phyloP scores from a whole-genome alignment of 1,140 invertebrate species.

The Atta texana region DNA sequence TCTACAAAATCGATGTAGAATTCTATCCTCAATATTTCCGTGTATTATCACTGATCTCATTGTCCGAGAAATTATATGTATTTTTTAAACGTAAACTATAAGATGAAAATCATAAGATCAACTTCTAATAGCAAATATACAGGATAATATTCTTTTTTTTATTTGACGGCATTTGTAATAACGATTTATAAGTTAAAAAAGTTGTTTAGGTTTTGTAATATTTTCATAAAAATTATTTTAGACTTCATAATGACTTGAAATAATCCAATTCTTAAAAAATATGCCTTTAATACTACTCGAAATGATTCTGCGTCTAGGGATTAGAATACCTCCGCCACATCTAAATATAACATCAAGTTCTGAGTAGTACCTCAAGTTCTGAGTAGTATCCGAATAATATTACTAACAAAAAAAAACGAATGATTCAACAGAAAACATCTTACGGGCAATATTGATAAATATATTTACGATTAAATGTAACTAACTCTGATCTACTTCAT shows the following conservation, averaged over 20 bases:
- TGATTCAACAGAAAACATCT: slow-evolving; percentile 66
- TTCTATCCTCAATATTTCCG: slow-evolving; percentile 34
- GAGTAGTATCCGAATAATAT: slow-evolving; percentile 69
- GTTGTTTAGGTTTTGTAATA: not conserved
- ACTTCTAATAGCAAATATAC: not conserved
- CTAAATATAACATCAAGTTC: slow-evolving; percentile 74
- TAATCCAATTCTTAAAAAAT: not conserved
- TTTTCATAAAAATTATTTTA: not conserved
- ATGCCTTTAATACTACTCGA: not conserved
- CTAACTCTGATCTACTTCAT: slow-evolving; percentile 69
- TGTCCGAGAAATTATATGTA: slow-evolving; percentile 58
- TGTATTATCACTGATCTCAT: not conserved
- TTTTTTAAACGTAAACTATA: not conserved
- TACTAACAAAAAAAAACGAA: slow-evolving; percentile 68
- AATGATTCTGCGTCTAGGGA: slow-evolving; percentile 47
- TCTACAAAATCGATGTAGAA: slow-evolving; percentile 41
- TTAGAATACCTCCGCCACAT: slow-evolving; percentile 68
- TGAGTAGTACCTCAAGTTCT: slow-evolving; percentile 71
- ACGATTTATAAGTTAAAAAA: not conserved
- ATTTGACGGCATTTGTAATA: not conserved
- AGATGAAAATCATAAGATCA: not conserved
- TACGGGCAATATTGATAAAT: slow-evolving; percentile 64
- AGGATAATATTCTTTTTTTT: not conserved
- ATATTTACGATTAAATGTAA: slow-evolving; percentile 69
- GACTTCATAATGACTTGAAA: not conserved